Base-by-base conservation (phyloP, 2,797 vertebrate species). In the Manis javanica region DNA sequence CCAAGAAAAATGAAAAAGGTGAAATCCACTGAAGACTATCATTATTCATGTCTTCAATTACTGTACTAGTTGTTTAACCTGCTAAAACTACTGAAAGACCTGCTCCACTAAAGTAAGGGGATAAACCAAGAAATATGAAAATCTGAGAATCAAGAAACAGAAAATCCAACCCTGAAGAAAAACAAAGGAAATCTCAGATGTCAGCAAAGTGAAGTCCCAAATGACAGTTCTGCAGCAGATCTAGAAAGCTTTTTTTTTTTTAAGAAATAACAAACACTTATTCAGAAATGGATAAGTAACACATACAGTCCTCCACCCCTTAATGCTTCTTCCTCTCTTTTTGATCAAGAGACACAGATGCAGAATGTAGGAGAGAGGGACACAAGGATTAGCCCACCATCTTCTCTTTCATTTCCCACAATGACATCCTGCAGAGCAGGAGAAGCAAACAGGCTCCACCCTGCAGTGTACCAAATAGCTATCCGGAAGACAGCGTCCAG, bases 211-310 rank as follows among this genome's bases (percentile, higher is more conserved):
- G 15, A 68, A 69, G 74, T 66, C 51, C n/a, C 53, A 92, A 21
- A 68, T 53, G 39, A 51, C 26, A 55, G 31, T 55, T 61, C 39
- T 63, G 31, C 24, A 75, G 66, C 57, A 86, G 42, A 5, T 57
- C 11, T 63, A 74, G 84, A 87, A 21, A 71, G 55, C 29, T 11
- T 46, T 46, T 46, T 9, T 42, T 46, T 46, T 46, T 46, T 46
- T 46, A 46, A 98, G 82, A 97, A 98, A 98, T 98, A 98, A 98
- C 98, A 98, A 99, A 98, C 1, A 68, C 99, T 99, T 99, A 99
- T 98, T 99, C 98, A 98, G 98, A 98, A 99, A 98, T 96, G 97
- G 95, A 0, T 97, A 96, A 96, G 63, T 96, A 98, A 98, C 98
- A 98, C 97, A 98, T 68, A 94, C 94, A 96, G 63, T 98, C 97